Evolutionary conservation across 2,113 vertebrate genomes (phyloP), one percentile per base, ranked within the genome.

Genomic region (Mustelus asterias): DNA sequence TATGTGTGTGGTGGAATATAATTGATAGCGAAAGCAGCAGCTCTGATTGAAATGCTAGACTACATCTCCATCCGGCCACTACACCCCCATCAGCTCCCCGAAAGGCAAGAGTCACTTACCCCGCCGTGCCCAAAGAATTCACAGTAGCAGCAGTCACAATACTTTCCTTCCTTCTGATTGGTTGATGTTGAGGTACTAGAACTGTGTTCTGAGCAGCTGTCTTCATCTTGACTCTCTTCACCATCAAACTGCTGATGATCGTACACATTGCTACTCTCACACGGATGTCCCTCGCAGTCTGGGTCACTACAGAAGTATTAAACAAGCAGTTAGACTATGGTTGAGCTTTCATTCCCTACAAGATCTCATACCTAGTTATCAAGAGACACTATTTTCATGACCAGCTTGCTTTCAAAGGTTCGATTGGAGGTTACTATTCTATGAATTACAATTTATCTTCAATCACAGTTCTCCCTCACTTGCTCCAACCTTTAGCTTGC

Each of bases 131-230:
- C 99, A 93, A 99, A 99, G 98, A 99, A 99, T 97, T 99, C 99
- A 97, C 99, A 99, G 98, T 99, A 99, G 98, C 99, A 99, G 98
- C 99, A 99, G 97, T 99, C 99, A 96, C 99, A 99, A 98, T 99
- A 99, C 97, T 99, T 99, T 97, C 99, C 99, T 97, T 99, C 99
- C 96, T 99, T 99, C 98, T 99, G 99, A 96, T 98, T 99, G 96
- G 99, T 99, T 97, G 99, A 99, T n/a, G 99, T 99, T 96, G 99
- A 99, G 96, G 99, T 99, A 97, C 99, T 99, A 65, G 99, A 99
- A 97, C 99, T 99, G 95, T 99, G 99, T 96, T 99, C 99, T 0
- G 99, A 99, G 97, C 99, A 99, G 97, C 99, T 99, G 96, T 99
- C 99, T 96, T 99, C 99, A 0, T 99, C 99, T 22, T 98, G 99